These are phyloP conservation scores for Ephydatia muelleri DNA, from an alignment of 37 sponge, comb jelly and placozoan species.

Conservation along the genomic window DNA sequence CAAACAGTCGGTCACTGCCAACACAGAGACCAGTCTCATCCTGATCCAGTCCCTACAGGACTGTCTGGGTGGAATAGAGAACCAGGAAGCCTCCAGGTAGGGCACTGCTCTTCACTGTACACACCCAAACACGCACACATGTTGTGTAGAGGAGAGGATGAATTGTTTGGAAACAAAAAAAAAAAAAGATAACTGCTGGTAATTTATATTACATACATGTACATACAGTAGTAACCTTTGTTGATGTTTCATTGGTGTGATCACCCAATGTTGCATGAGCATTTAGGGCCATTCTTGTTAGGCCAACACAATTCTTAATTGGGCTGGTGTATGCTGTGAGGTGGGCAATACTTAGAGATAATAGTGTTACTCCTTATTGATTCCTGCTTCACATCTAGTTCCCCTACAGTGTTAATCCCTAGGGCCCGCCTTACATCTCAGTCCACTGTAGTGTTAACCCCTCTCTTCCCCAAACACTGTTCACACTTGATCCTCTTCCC, in stretches of 20 bases:
- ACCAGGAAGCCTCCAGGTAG: conserved; percentile 15
- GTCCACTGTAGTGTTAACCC: not conserved
- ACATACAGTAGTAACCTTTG: no score
- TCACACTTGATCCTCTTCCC: not conserved
- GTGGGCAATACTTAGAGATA: no score
- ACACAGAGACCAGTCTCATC: conserved; percentile 67
- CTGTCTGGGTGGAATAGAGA: conserved; percentile 69
- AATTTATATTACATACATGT: not conserved
- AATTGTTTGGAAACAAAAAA: not conserved
- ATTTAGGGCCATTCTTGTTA: no score
- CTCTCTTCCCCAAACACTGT: not conserved
- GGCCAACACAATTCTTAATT: no score
- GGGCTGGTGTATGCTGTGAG: no score
- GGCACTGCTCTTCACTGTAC: not conserved
- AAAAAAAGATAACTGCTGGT: not conserved
- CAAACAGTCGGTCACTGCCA: conserved; percentile 81
- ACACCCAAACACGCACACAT: no score
- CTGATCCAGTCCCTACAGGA: conserved; percentile 83
- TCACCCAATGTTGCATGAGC: no score
- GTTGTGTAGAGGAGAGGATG: not conserved
- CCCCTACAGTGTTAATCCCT: no score
- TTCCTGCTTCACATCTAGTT: no score
- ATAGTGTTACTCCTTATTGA: no score
- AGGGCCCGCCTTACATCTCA: no score
- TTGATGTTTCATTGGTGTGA: no score